Evolutionary conservation across 1,140 invertebrate species (phyloP), one percentile per base, ranked within the genome.

Genomic region (Yoshiicerus persimilis): DNA sequence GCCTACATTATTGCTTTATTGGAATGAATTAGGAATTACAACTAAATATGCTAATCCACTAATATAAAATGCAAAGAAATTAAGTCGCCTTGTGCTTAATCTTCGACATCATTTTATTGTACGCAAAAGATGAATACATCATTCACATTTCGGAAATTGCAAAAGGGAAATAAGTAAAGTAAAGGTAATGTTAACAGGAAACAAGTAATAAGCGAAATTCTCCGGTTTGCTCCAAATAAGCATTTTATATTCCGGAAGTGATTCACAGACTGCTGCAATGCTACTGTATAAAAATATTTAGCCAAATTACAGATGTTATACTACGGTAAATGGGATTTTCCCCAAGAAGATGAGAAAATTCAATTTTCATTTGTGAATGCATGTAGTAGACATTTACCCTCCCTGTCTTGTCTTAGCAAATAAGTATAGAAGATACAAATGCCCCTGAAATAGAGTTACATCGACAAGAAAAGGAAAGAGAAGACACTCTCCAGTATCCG

Each of bases 171-270:
- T 2, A 25, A n/a, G n/a, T n/a, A n/a, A n/a, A n/a, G n/a, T n/a
- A n/a, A n/a, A 86, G 64, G 66, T 34, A 86, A 70, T 30, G 27
- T 56, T 30, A 56, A 70, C 5, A 9, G 75, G 34, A 36, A 38
- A 20, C 16, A 1, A 1, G 32, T 34, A 38, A 36, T 38, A 80
- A 77, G 32, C 25, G 6, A 25, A 32, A 70, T 70, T 80, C 30
- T 80, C 32, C 75, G 16, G 20, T n/a, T 16, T 36, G 20, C 20
- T 80, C 20, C 75, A 80, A 80, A 80, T 80, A 34, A 80, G 75
- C 34, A 80, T 80, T 80, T 80, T 80, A 23, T 34, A 80, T 80
- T 80, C 75, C 75, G 75, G 75, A 80, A 80, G 32, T 80, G 34
- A 80, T 80, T 34, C 75, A 20, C 75, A 38, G 38, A 32, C 32